Base-by-base conservation (phyloP, 1,140 invertebrate genomes). In the Brachystomella parvula region DNA sequence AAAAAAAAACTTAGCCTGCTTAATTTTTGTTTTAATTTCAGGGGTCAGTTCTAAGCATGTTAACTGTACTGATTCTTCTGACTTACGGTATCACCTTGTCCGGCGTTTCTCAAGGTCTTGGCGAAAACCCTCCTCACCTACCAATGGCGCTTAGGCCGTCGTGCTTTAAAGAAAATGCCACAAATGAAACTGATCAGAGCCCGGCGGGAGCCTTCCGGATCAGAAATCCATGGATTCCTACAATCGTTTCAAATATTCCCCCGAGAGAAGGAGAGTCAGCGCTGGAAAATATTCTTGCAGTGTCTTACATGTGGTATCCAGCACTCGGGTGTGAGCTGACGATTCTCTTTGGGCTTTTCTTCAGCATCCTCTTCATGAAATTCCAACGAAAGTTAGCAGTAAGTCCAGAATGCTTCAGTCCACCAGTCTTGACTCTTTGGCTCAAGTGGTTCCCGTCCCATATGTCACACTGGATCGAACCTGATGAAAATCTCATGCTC, bases 401-500 rank as follows among this genome's bases (percentile, higher is more conserved):
- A 2, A 24, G 24, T 15, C 57, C 32, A 3, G 64, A 68, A 30
- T 59, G 39, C 0, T 2, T 68, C 1, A 68, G 67, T 61, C 67
- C 67, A 21, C 53, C 63, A 3, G 33, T 63, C 0, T 30, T 64
- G 0, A 56, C 44, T 61, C 31, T 68, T 2, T 28, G 32, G 15
- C 31, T 39, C 21, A 56, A 47, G 19, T 58, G 64, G 30, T 64
- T 68, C 57, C 67, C 67, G 0, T 47, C 53, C 6, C 56, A 64
- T 33, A 61, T 68, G 61, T 32, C n/a, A 1, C 47, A 47, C 12
- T 68, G 67, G 67, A 59, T 68, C 33, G 67, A 68, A 29, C 44
- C 61, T 2, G 53, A 64, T 30, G 62, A 63, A 9, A 24, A 61
- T 17, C 59, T 60, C 1, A 64, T 68, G 62, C 19, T 66, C 3